Conservation (phyloP, 2,888 invertebrate genomes). For the Augochlorella aurata region DNA sequence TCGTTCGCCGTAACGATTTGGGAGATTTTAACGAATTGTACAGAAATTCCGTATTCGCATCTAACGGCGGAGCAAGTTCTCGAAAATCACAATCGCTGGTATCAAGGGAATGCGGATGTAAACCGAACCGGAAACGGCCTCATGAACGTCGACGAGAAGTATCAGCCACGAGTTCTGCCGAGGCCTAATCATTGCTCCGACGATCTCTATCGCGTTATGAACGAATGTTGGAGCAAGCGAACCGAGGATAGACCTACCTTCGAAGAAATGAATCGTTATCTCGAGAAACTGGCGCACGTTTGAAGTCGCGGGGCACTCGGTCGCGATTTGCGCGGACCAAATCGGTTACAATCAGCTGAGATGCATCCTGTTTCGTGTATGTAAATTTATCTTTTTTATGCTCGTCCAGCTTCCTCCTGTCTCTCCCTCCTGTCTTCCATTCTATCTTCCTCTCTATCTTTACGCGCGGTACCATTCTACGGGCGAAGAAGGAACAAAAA, state of each 20-base stretch:
- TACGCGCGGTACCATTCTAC: neutral
- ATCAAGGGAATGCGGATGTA: constrained; percentile 78
- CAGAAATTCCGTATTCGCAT: constrained; percentile 91
- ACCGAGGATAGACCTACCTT: constrained; percentile 92
- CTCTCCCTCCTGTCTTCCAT: neutral
- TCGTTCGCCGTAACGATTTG: constrained; percentile 94
- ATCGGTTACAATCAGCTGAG: constrained; percentile 80
- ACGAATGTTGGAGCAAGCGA: constrained; percentile 94
- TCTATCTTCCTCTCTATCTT: neutral
- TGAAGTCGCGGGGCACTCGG: constrained; percentile 61
- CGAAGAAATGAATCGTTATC: constrained; percentile 93
- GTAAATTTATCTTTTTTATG: constrained; percentile 35
- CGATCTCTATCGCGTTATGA: constrained; percentile 95
- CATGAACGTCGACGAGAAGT: constrained; percentile 81
- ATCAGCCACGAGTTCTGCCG: constrained; percentile 83
- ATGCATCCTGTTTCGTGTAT: constrained; percentile 70
- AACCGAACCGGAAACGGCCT: constrained; percentile 27
- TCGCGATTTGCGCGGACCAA: constrained; percentile 74
- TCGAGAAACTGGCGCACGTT: constrained; percentile 81
- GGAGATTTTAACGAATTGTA: constrained; percentile 92
- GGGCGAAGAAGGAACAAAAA: too few species aligned
- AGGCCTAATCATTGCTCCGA: constrained; percentile 89
- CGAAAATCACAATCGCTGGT: constrained; percentile 88
- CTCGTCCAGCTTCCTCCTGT: neutral
- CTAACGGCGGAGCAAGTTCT: constrained; percentile 93